phyloP scores from a whole-genome alignment of 1,140 invertebrate species.

The Metopolophium dirhodum region DNA sequence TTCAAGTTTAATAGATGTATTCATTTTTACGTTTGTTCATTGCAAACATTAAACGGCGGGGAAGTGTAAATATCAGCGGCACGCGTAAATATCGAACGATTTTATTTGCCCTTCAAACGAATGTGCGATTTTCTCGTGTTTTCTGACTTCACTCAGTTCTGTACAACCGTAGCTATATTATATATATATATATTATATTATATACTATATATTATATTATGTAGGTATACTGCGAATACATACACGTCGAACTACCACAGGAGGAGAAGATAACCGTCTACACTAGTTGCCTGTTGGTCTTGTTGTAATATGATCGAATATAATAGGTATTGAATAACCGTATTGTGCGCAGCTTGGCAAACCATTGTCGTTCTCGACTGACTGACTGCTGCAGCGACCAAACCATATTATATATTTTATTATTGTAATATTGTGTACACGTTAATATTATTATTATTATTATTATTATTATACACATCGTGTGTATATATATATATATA shows the following conservation, averaged over 20 bases:
- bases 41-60: neutral
- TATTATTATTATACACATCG: neutral
- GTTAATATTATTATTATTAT: conserved; percentile 5
- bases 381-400: neutral
- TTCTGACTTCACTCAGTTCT: neutral
- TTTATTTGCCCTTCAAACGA: neutral
- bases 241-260: neutral
- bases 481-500: too few relatives aligned
- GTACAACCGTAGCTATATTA: neutral
- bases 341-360: neutral
- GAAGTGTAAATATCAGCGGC: neutral
- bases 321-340: conserved; percentile 15
- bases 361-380: conserved; percentile 17
- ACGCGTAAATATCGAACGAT: neutral
- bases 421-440: neutral
- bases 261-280: neutral
- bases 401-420: neutral
- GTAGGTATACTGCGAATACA: neutral
- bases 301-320: conserved; percentile 2
- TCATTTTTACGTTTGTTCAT: neutral
- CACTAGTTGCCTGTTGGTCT: neutral
- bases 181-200: too few relatives aligned
- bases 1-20: neutral
- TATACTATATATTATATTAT: neutral
- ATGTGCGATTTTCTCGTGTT: neutral